A percentile compares a stretch with the other conserved stretches of the same genome.
Evolutionary conservation across 2,113 vertebrate genomes (phyloP).

Genomic region (Cyprinodon tularosa): DNA sequence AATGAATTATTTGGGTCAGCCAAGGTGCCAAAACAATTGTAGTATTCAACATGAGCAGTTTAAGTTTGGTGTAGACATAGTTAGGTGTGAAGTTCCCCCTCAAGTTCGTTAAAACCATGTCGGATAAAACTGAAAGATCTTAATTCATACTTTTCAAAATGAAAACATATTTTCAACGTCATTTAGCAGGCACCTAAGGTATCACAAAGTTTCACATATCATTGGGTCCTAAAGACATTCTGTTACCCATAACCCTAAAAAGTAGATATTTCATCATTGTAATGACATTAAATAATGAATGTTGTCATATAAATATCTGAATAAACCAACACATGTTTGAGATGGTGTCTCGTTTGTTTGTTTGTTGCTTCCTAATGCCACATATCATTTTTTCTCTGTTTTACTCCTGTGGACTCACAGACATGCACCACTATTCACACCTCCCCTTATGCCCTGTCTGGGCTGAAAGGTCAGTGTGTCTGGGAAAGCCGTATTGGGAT

Average conservation of each 20-base stretch:
- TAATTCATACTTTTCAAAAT: neutral
- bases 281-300: neutral
- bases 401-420: slow-evolving; percentile 51
- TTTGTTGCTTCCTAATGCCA: neutral
- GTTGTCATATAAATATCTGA: neutral
- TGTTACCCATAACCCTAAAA: neutral
- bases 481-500: slow-evolving; percentile 94
- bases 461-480: slow-evolving; percentile 97
- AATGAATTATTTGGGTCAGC: neutral
- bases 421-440: slow-evolving; percentile 79
- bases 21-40: neutral
- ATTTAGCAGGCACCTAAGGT: neutral
- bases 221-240: neutral
- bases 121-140: neutral
- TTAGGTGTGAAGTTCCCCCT: neutral
- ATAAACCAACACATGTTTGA: neutral
- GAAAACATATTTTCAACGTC: neutral
- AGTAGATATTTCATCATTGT: neutral
- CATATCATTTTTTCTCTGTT: neutral
- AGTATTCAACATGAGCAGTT: too few species aligned
- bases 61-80: neutral
- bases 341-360: neutral
- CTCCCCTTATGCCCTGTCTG: slow-evolving; percentile 85
- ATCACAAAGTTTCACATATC: neutral
- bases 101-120: neutral